Percentiles rank a stretch among this genome's conserved stretches.
These are phyloP conservation scores for Falco naumanni DNA, from an alignment of 2,797 vertebrate species.

Conservation along the genomic window DNA sequence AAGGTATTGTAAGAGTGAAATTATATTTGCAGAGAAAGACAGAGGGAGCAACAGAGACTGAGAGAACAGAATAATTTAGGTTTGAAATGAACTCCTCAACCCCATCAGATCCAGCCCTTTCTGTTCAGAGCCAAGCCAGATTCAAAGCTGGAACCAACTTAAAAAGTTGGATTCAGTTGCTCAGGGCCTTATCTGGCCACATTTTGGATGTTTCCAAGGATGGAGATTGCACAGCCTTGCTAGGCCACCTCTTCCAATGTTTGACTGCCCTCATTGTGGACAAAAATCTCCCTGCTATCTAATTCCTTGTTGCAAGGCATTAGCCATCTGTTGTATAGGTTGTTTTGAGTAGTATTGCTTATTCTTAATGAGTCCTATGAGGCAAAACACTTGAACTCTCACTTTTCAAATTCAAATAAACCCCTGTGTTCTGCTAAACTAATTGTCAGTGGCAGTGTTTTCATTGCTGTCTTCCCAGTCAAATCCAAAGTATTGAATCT, in stretches of 20 bases:
- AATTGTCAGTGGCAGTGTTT: neutral
- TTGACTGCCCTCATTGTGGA: constrained; percentile 10
- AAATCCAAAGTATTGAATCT: neutral
- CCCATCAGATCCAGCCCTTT: neutral
- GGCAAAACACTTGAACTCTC: constrained; percentile 50
- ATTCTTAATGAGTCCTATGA: constrained; percentile 6
- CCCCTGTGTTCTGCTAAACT: neutral
- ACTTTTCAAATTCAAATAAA: constrained; percentile 57
- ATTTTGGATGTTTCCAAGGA: neutral
- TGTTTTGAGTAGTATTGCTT: constrained; percentile 17
- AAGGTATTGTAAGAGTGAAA: neutral
- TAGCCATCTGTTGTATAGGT: constrained; percentile 33
- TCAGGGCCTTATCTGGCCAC: neutral
- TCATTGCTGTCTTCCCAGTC: neutral
- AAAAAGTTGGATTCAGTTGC: neutral
- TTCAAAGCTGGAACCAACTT: neutral
- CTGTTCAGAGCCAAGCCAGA: neutral
- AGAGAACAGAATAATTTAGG: neutral
- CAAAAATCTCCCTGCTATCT: neutral
- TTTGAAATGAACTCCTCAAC: neutral
- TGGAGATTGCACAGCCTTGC: constrained; percentile 17
- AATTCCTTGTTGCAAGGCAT: constrained; percentile 34
- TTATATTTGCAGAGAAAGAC: neutral
- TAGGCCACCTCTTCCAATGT: constrained; percentile 18
- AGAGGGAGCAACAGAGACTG: neutral